Base-by-base conservation (phyloP, 2,888 invertebrate species). In the Gandaritis pyraliata region DNA sequence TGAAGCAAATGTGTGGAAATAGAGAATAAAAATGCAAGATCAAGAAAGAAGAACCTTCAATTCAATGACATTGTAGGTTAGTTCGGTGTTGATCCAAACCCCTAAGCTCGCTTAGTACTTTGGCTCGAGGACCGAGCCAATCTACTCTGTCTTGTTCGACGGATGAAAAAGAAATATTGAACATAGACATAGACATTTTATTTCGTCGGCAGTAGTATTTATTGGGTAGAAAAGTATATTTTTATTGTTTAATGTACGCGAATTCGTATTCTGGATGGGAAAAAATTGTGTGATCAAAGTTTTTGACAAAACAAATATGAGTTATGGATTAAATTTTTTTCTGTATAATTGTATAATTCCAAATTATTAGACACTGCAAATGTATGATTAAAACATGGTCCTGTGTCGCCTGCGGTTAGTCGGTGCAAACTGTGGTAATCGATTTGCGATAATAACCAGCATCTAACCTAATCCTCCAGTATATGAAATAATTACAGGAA, bases 51-150 rank as follows among this genome's bases (percentile, higher is more conserved):
- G 15, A 38, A 38, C 13, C 38, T 8, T 38, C 38, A n/a, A 41
- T 13, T 33, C 12, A 16, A 33, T 53, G 39, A 23, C 45, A 51
- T 15, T 18, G 63, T 39, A 54, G 54, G 47, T 47, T 54, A 56
- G 63, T 52, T 58, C 56, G 58, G 51, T 43, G 47, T 43, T 52
- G 59, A 50, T 18, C 55, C 59, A 43, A 64, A 59, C 52, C n/a
- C 13, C 55, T 59, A 64, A 64, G 63, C 59, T 64, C 59, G 46
- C 46, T 48, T 43, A 52, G 56, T 38, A 52, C 52, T 64, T 59
- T 48, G 59, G 63, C 52, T 56, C 45, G 56, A 39, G 13, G n/a
- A 51, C 51, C 52, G 63, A 58, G 56, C 59, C 43, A 52, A 51
- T 54, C 50, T 54, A 18, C 30, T 36, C 1, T 51, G 41, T 39